Percentiles rank a stretch among this genome's conserved stretches.
These are phyloP conservation scores for Platygyra sinensis DNA, from an alignment of 64 coral and sea anemone species.

Conservation along the genomic window DNA sequence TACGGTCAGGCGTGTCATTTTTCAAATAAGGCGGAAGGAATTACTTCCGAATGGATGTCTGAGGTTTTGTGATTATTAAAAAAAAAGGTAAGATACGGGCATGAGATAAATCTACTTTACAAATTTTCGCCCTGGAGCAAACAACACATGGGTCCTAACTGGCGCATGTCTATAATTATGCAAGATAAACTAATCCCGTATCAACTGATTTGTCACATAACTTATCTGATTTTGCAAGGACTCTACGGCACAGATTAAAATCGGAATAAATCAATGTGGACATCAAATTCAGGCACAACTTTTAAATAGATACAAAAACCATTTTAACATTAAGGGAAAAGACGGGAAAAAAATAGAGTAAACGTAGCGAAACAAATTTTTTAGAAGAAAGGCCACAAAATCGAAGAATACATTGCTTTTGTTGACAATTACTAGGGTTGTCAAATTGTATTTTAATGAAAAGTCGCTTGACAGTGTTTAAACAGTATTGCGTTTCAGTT, in stretches of 20 bases:
- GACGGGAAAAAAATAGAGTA: too few species aligned
- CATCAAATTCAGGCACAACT: too few species aligned
- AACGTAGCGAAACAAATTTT: too few species aligned
- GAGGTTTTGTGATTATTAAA: neutral
- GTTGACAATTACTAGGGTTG: neutral
- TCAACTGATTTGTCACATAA: neutral
- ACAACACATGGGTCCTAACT: too few species aligned
- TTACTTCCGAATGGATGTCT: neutral
- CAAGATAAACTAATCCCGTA: neutral
- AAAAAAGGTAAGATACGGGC: neutral
- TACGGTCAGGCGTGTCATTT: neutral
- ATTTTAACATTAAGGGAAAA: too few species aligned
- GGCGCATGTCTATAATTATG: neutral
- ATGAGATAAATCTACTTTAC: too few species aligned
- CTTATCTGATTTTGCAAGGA: neutral
- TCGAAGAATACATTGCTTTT: neutral
- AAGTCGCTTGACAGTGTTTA: neutral
- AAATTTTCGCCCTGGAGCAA: too few species aligned
- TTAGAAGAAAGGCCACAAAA: neutral
- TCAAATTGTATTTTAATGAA: neutral
- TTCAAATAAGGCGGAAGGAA: neutral
- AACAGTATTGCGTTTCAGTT: neutral
- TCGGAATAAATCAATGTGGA: neutral
- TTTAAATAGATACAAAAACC: too few species aligned
- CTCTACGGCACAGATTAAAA: neutral